These are phyloP conservation scores for Drosophila maculinotata DNA, from an alignment of 2,888 invertebrate species.

Conservation along the genomic window DNA sequence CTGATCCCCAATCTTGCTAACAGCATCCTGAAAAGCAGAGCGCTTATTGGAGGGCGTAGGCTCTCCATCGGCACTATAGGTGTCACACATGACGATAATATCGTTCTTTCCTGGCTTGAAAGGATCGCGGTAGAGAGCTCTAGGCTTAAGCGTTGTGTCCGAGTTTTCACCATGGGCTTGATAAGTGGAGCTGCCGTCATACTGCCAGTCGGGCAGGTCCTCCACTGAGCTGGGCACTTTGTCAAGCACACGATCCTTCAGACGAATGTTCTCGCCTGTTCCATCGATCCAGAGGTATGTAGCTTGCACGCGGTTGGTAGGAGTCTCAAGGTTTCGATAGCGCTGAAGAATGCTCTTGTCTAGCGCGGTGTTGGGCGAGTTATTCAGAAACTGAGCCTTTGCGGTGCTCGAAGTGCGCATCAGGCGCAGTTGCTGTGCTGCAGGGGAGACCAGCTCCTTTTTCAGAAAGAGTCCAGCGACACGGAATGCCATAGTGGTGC, in stretches of 20 bases:
- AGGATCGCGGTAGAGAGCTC: constrained; percentile 92
- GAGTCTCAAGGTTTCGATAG: constrained; percentile 89
- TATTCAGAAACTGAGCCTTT: constrained; percentile 65
- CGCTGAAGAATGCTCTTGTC: constrained; percentile 90
- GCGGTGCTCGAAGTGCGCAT: constrained; percentile 53
- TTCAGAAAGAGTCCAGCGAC: constrained; percentile 83
- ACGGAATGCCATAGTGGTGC: constrained; percentile 80
- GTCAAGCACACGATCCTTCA: constrained; percentile 90
- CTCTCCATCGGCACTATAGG: constrained; percentile 87
- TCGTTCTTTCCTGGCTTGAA: constrained; percentile 90
- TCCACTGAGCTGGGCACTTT: constrained; percentile 87
- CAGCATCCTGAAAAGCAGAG: constrained; percentile 85
- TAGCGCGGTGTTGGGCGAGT: constrained; percentile 93
- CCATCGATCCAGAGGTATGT: constrained; percentile 93
- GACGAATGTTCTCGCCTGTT: constrained; percentile 88
- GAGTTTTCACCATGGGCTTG: constrained; percentile 89
- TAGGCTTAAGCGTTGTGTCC: constrained; percentile 91
- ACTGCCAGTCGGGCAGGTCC: constrained; percentile 91
- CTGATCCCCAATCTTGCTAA: constrained; percentile 87
- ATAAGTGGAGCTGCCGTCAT: constrained; percentile 90
- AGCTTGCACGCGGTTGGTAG: constrained; percentile 87
- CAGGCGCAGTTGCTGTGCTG: constrained; percentile 66
- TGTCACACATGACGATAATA: constrained; percentile 91
- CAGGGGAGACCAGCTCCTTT: constrained; percentile 72
- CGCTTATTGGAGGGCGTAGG: constrained; percentile 86